Percentiles rank a stretch among this genome's conserved stretches.
phyloP scores from a whole-genome alignment of 2,797 vertebrate genomes.

The Malurus leucopterus region DNA sequence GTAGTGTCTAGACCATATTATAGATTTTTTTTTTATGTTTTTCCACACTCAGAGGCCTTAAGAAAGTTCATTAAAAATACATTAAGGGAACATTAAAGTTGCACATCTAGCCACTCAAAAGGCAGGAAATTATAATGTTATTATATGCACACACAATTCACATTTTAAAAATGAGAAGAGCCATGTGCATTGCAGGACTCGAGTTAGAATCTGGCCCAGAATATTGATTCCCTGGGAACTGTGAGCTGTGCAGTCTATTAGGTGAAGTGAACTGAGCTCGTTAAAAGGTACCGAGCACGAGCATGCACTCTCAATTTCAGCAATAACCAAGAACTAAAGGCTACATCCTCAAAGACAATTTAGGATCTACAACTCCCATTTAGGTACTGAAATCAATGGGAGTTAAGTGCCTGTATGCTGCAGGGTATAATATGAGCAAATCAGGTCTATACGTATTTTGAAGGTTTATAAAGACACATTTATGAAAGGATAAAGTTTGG shows the following conservation, averaged over 20 bases:
- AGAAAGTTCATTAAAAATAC: slow-evolving; percentile 53
- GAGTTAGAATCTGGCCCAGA: not conserved
- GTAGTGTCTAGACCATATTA: slow-evolving; percentile 43
- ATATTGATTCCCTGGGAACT: slow-evolving; percentile 45
- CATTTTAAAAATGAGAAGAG: slow-evolving; percentile 27
- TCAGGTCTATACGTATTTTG: slow-evolving; percentile 16
- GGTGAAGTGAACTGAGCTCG: slow-evolving; percentile 55
- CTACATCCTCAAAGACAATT: slow-evolving; percentile 54
- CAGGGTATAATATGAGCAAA: slow-evolving; percentile 25
- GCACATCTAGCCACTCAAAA: slow-evolving; percentile 34
- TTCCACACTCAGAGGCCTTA: slow-evolving; percentile 20
- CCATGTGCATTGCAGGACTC: not conserved
- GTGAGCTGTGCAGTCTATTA: slow-evolving; percentile 29
- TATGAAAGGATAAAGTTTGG: not conserved
- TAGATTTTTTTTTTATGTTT: not conserved
- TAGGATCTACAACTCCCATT: slow-evolving; percentile 42
- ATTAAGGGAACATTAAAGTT: slow-evolving; percentile 44
- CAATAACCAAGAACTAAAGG: slow-evolving; percentile 44
- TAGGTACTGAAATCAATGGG: slow-evolving; percentile 46
- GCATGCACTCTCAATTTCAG: slow-evolving; percentile 32
- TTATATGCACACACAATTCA: slow-evolving; percentile 17
- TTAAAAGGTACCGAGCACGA: slow-evolving; percentile 46
- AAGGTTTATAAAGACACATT: slow-evolving; percentile 9
- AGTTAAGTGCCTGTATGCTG: slow-evolving; percentile 29
- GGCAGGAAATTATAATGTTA: slow-evolving; percentile 36